phyloP scores from a whole-genome alignment of 2,888 invertebrate species.

The Pristionchus mayeri region DNA sequence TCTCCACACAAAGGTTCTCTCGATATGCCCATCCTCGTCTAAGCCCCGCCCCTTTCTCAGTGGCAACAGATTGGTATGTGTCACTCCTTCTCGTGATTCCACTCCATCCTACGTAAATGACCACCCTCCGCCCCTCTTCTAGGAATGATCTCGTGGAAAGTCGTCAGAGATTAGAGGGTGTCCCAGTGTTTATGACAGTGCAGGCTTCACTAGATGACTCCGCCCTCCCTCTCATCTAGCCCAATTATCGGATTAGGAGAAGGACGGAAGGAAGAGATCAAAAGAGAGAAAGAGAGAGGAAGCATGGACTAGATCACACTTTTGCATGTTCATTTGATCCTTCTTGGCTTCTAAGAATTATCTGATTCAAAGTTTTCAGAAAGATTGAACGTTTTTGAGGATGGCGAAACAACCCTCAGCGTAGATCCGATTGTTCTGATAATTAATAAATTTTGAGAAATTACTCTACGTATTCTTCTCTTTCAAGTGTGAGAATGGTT shows the following conservation, averaged over 20 bases:
- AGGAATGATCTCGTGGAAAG: background rate
- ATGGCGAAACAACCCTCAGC: too few species aligned
- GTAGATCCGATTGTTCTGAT: too few species aligned
- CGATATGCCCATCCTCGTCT: background rate
- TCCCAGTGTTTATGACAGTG: background rate
- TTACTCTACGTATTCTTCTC: too few species aligned
- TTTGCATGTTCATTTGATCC: background rate
- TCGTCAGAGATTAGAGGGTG: conserved; percentile 26
- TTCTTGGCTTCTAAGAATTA: background rate
- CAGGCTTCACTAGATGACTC: conserved; percentile 22
- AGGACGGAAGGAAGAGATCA: background rate
- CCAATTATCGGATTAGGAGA: conserved; percentile 29
- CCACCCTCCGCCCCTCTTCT: background rate
- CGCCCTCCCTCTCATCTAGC: background rate
- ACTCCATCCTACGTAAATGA: background rate
- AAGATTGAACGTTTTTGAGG: too few species aligned
- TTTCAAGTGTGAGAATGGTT: too few species aligned
- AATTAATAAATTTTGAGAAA: too few species aligned
- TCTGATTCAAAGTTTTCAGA: too few species aligned
- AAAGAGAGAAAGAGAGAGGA: background rate
- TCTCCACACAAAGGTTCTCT: too few species aligned
- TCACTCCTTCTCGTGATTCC: background rate
- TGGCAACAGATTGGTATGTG: conserved; percentile 7
- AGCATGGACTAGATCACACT: background rate
- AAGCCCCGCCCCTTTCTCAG: conserved; percentile 10